Conservation (phyloP, 2,113 vertebrate species). For the Pachycephala philippinensis region DNA sequence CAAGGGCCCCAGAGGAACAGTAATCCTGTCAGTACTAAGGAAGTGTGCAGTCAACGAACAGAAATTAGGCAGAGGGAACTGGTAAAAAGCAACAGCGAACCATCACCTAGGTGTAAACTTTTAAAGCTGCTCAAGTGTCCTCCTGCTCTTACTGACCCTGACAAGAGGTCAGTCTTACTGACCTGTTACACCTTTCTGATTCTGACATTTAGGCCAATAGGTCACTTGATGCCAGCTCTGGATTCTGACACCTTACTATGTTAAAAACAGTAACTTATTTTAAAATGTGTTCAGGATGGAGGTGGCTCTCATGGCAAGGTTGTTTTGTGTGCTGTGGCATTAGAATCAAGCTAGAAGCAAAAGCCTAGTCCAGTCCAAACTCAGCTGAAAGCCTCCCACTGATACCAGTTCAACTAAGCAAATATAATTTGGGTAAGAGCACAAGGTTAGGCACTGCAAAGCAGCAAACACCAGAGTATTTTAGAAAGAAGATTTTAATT, state of each 20-base stretch:
- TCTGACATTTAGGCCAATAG: neutral
- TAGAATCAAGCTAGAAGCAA: neutral
- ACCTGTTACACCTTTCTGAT: neutral
- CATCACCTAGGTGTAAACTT: neutral
- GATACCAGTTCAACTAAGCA: neutral
- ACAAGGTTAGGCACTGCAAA: neutral
- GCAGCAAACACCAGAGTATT: constrained; percentile 40
- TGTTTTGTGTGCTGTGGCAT: neutral
- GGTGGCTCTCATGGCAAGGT: neutral
- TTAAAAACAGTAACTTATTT: neutral
- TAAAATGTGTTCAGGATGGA: neutral
- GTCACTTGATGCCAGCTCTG: neutral
- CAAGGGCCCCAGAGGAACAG: neutral
- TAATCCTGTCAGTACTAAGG: neutral
- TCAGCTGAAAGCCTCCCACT: neutral
- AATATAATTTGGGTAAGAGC: neutral
- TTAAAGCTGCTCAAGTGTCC: neutral
- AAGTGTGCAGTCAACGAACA: neutral
- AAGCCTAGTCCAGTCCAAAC: neutral
- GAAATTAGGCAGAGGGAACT: neutral
- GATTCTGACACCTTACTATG: neutral
- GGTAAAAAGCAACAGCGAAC: neutral
- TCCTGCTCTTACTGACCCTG: neutral
- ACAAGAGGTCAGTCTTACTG: neutral
- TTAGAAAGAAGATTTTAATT: constrained; percentile 63